Evolutionary conservation across 2,113 vertebrate genomes (phyloP), one percentile per base, ranked within the genome.

Genomic region (Ammodytes dubius): DNA sequence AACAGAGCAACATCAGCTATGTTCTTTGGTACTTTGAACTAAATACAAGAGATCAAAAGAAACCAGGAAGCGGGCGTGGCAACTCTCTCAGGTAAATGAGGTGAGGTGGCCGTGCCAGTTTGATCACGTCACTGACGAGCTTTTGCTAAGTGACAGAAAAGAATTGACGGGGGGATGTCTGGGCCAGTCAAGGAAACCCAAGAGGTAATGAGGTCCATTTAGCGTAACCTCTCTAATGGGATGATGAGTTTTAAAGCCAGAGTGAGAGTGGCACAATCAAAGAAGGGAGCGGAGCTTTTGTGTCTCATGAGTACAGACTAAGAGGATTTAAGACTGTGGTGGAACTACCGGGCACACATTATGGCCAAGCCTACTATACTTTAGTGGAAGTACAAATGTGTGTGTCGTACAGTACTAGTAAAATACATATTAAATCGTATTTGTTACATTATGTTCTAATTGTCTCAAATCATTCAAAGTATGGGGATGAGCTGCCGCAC

Each of bases 221-320:
- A 71, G 69, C 84, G 74, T 80, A 71, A 56, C 52, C 53, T 72
- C 58, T 71, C 85, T 81, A 84, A 75, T 79, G 78, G 69, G 77
- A 78, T 83, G 79, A 85, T 83, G 70, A 82, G 69, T 90, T 88
- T 86, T 89, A 88, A 81, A 83, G 81, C 50, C 54, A 68, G 39
- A 80, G 74, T 57, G 85, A 86, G 75, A 64, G 63, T 76, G 66
- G 58, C 67, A 84, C 80, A 88, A 84, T 60, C 61, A 69, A 27
- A 63, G 47, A 64, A n/a, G 61, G 74, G 58, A 78, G 40, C 46
- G 43, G 49, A 69, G 67, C 68, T 69, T 77, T 67, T 60, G 75
- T 76, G 77, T 85, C 82, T 80, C 82, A 40, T 57, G 77, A 78
- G 90, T 76, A 63, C 63, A 69, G 11, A 46, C 47, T 73, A 87